These are phyloP conservation scores for Aphelinus certus DNA, from an alignment of 1,140 invertebrate genomes.

Conservation along the genomic window DNA sequence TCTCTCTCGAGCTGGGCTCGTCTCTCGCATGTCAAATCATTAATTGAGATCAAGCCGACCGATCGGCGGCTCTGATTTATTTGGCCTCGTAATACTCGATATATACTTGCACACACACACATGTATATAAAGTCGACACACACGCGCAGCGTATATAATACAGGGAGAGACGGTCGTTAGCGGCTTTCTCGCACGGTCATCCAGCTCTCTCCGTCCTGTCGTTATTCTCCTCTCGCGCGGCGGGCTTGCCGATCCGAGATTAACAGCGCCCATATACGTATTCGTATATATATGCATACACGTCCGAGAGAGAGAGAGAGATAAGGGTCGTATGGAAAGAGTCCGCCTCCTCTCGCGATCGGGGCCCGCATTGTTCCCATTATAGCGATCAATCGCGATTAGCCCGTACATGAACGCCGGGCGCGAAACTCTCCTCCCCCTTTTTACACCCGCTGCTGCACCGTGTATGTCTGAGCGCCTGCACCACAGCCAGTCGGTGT, in stretches of 20 bases:
- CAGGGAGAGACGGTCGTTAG: constrained; percentile 36
- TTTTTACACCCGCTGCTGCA: constrained; percentile 17
- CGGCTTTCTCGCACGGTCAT: constrained; percentile 34
- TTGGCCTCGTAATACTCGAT: constrained; percentile 36
- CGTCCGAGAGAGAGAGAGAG: constrained; percentile 1
- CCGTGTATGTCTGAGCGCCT: too few relatives aligned
- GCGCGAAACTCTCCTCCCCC: neutral
- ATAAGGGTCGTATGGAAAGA: neutral
- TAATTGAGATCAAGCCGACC: constrained; percentile 37
- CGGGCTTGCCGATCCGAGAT: constrained; percentile 18
- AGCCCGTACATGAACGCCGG: too few relatives aligned
- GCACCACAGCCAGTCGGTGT: too few relatives aligned
- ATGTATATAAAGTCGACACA: too few relatives aligned
- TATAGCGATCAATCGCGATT: too few relatives aligned
- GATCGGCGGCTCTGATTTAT: constrained; percentile 19
- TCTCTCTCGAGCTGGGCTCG: neutral
- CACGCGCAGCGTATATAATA: too few relatives aligned
- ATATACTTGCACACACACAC: constrained; percentile 42
- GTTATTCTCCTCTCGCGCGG: neutral
- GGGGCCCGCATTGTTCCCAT: too few relatives aligned
- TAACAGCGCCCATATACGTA: neutral
- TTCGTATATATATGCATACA: neutral
- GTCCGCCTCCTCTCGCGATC: too few relatives aligned
- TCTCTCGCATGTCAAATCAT: constrained; percentile 30
- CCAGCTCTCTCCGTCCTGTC: neutral